A percentile compares a stretch with the other conserved stretches of the same genome.
These are phyloP conservation scores for Phylloscopus whistleri DNA, from an alignment of 2,113 vertebrate species.

Conservation along the genomic window DNA sequence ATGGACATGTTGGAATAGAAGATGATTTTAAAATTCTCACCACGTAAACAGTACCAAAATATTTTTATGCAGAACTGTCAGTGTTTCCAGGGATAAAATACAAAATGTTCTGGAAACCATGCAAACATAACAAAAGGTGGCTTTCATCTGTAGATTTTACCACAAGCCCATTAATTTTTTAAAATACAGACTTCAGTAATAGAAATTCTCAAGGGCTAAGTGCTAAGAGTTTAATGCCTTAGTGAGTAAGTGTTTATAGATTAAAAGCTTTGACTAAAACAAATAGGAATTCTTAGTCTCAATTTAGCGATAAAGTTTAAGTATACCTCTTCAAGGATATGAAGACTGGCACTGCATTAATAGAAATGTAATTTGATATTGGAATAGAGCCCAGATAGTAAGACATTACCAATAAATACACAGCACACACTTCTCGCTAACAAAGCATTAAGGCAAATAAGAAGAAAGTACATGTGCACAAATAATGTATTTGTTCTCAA, in stretches of 20 bases:
- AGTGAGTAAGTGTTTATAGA: constrained; percentile 1
- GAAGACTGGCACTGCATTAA: not conserved
- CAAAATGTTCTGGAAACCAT: constrained; percentile 20
- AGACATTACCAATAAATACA: not conserved
- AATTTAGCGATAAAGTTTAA: not conserved
- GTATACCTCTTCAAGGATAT: not conserved
- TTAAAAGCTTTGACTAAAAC: constrained; percentile 40
- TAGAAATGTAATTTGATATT: constrained; percentile 2
- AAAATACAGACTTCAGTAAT: not conserved
- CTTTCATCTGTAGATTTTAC: not conserved
- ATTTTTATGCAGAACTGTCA: not conserved
- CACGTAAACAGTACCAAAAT: not conserved
- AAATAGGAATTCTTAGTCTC: constrained; percentile 2
- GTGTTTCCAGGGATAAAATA: not conserved
- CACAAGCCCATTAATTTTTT: not conserved
- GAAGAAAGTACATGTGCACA: not conserved
- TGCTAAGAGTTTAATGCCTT: not conserved
- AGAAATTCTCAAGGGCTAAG: not conserved
- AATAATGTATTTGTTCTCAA: not conserved
- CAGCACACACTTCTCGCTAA: not conserved
- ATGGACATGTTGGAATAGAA: not conserved
- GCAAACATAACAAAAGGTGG: not conserved
- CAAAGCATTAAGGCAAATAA: not conserved
- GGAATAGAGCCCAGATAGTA: not conserved
- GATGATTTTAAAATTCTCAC: not conserved